Evolutionary conservation across 2,797 vertebrate genomes (phyloP).

Genomic region (Rousettus madagascariensis): DNA sequence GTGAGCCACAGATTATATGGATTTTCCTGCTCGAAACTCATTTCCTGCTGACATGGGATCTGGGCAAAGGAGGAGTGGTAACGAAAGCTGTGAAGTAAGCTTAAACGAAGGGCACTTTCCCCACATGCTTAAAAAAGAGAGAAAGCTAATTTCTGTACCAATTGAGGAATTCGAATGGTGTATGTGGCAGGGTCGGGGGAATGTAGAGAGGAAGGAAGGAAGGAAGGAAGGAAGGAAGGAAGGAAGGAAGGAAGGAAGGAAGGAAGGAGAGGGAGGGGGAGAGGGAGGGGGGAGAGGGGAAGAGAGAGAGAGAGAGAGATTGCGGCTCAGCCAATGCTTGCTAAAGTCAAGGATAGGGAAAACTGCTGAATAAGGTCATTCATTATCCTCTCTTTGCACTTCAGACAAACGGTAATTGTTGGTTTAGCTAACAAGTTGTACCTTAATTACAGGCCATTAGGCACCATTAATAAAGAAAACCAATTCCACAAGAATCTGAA

Average conservation of each 20-base stretch:
- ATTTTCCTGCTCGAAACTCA: background rate
- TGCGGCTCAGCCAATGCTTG: background rate
- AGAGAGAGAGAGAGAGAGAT: background rate
- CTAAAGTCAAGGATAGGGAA: background rate
- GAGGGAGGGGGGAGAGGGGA: background rate
- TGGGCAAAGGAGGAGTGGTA: background rate
- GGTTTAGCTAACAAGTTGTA: constrained; percentile 74
- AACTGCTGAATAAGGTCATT: constrained; percentile 64
- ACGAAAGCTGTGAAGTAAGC: background rate
- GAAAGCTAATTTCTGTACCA: background rate
- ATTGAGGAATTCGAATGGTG: background rate
- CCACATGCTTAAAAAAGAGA: background rate
- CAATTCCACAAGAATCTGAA: constrained; percentile 65
- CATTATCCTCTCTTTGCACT: constrained; percentile 58
- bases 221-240: background rate
- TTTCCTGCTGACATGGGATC: background rate
- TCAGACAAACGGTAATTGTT: constrained; percentile 70
- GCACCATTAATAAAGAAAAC: constrained; percentile 71
- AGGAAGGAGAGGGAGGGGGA: background rate
- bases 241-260: background rate
- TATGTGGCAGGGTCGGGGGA: background rate
- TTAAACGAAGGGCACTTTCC: background rate
- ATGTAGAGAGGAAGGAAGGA: background rate
- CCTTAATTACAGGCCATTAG: constrained; percentile 76
- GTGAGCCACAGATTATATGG: background rate